A percentile compares a stretch with the other conserved stretches of the same genome.
Conservation (phyloP, 1,140 invertebrate species). For the Rhopalosiphum maidis region DNA sequence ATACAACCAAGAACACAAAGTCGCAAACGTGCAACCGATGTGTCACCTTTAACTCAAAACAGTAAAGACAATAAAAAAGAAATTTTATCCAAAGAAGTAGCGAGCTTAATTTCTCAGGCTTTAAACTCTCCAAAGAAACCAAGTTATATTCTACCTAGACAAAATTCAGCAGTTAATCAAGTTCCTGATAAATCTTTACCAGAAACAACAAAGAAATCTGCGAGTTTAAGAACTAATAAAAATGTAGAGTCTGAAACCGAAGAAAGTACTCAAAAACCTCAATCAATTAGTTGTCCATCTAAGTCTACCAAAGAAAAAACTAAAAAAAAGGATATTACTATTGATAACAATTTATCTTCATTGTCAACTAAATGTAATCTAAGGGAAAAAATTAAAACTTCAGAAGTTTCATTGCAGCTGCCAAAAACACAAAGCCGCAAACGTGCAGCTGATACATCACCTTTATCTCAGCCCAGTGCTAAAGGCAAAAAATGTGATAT, state of each 20-base stretch:
- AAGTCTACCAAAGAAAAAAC: background rate
- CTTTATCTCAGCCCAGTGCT: background rate
- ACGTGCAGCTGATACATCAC: background rate
- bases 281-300: background rate
- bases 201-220: background rate
- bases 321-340: background rate
- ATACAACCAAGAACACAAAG: background rate
- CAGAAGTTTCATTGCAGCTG: background rate
- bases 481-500: constrained; percentile 21
- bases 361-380: background rate
- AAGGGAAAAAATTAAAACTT: constrained; percentile 24
- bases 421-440: constrained; percentile 16
- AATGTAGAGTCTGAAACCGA: background rate
- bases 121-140: background rate
- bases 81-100: background rate
- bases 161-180: background rate
- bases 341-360: background rate
- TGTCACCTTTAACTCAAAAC: background rate
- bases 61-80: background rate
- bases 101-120: background rate
- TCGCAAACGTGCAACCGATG: background rate
- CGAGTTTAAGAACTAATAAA: background rate
- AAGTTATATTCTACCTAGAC: background rate
- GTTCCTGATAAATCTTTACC: background rate
- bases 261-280: background rate